Evolutionary conservation across 2,113 vertebrate species (phyloP).

Genomic region (Plecotus auritus): DNA sequence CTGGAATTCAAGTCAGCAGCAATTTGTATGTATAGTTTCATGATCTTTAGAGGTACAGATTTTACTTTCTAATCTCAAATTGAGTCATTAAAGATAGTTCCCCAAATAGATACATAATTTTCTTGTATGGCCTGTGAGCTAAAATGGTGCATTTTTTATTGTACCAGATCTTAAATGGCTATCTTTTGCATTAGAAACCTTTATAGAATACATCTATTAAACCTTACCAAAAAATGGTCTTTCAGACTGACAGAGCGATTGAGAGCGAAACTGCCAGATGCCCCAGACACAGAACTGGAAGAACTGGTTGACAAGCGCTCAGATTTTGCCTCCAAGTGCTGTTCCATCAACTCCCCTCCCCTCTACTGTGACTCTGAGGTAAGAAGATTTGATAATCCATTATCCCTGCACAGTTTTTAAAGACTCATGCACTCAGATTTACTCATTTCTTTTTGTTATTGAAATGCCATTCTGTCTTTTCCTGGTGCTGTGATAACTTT

Average conservation of each 20-base stretch:
- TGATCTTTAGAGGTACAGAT: neutral
- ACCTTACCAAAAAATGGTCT: neutral
- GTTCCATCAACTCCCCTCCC: slow-evolving; percentile 65
- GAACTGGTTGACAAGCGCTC: neutral
- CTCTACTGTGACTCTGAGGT: slow-evolving; percentile 60
- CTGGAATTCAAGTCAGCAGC: neutral
- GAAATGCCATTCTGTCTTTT: neutral
- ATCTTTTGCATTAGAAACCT: neutral
- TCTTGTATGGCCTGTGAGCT: neutral
- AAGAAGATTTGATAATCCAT: neutral
- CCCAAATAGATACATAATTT: neutral
- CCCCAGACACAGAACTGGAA: accelerated
- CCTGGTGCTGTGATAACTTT: neutral
- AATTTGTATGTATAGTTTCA: neutral
- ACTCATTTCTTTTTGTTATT: neutral
- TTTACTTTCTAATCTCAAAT: neutral
- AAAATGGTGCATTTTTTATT: neutral
- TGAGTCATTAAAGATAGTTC: neutral
- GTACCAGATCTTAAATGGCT: neutral
- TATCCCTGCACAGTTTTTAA: neutral
- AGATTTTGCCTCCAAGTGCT: slow-evolving; percentile 70
- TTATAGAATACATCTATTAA: neutral
- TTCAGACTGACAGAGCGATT: slow-evolving; percentile 61
- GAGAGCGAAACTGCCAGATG: neutral
- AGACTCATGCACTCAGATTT: neutral